Evolutionary conservation across 2,113 vertebrate species (phyloP), one percentile per base, ranked within the genome.

Genomic region (Monarcha castaneiventris): DNA sequence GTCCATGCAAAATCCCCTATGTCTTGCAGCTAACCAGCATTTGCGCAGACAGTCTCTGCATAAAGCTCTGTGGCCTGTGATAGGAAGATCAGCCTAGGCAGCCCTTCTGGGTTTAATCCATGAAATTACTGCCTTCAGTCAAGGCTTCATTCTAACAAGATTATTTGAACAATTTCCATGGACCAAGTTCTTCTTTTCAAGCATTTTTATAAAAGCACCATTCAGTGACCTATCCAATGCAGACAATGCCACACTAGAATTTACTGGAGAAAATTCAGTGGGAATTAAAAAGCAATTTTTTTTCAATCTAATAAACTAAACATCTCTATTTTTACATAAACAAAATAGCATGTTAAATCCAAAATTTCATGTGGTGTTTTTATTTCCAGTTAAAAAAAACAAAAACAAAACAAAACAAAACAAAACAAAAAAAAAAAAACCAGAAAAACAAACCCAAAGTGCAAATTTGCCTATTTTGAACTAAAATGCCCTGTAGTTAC

Each of bases 121-220:
- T 74, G 75, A 94, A 93, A 95, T 95, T 91, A 89, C 67, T 91
- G 81, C 81, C 84, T 94, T 96, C 93, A 85, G 87, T 86, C 71
- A 91, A 96, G 51, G 78, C 78, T 87, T 91, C 85, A 51, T 93
- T 93, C 78, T 96, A 91, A 90, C 63, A 96, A 94, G 93, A 90
- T 91, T 97, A 95, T 78, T 94, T 89, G 77, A 82, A 75, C 84
- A 95, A 92, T 87, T 94, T 94, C 80, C 87, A 92, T 55, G 84
- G 74, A 62, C 69, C 35, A 75, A 96, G 56, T 76, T 83, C 37
- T 94, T 91, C 74, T 85, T 91, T 93, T 90, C 71, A 95, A 71
- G 90, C 54, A 58, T 61, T 89, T 91, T 69, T 67, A 69, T 86
- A 94, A 93, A 97, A 93, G 75, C 63, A 80, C 63, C 55, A 77